Percentiles rank a stretch among this genome's conserved stretches.
Evolutionary conservation across 2,113 vertebrate species (phyloP).

Genomic region (Nerophis ophidion): DNA sequence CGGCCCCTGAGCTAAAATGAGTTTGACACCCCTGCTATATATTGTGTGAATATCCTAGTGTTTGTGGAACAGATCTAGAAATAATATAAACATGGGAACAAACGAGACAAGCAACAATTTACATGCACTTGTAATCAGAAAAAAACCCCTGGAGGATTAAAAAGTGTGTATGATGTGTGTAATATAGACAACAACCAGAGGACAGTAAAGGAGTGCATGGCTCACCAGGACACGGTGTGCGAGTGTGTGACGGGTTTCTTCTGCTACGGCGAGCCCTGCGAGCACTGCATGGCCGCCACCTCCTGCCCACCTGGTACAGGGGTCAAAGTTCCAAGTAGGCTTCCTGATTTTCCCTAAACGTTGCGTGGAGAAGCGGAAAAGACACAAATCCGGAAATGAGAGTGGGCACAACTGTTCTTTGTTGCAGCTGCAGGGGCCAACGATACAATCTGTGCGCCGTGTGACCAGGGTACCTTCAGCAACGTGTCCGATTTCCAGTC

Average conservation of each 20-base stretch:
- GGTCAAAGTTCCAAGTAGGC: conserved; percentile 42
- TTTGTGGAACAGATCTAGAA: too few relatives aligned
- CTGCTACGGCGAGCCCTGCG: conserved; percentile 16
- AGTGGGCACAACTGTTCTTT: background rate
- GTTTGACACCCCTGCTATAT: too few relatives aligned
- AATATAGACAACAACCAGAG: conserved; percentile 12
- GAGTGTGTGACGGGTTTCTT: conserved; percentile 48
- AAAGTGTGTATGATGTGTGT: background rate
- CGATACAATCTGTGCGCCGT: conserved; percentile 45
- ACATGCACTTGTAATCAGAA: too few relatives aligned
- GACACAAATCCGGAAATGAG: background rate
- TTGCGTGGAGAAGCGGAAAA: background rate
- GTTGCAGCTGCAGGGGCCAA: conserved; percentile 32
- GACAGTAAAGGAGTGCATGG: conserved; percentile 6
- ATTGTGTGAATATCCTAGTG: too few relatives aligned
- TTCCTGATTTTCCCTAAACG: background rate
- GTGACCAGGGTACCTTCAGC: conserved; percentile 49
- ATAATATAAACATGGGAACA: too few relatives aligned
- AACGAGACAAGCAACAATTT: too few relatives aligned
- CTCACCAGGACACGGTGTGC: conserved; percentile 43
- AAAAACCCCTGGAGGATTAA: too few relatives aligned
- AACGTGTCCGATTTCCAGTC: conserved; percentile 44
- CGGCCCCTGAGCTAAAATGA: too few relatives aligned
- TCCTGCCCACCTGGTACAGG: conserved; percentile 29
- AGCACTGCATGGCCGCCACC: conserved; percentile 17